Conservation (phyloP, 2,888 invertebrate genomes). For the Euzophera pinguis region DNA sequence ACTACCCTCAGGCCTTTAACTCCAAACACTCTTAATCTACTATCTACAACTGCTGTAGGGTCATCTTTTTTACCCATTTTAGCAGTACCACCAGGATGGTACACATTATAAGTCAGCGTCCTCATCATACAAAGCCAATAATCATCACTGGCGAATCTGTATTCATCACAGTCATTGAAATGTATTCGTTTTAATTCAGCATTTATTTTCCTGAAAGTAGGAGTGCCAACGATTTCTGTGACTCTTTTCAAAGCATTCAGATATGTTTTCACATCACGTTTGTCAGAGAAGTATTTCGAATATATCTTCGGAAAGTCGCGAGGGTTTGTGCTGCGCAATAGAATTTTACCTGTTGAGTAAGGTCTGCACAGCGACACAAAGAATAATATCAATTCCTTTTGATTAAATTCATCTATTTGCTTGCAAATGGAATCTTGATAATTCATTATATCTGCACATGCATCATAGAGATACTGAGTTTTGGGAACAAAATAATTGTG, state of each 20-base stretch:
- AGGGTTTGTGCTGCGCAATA: conserved; percentile 44
- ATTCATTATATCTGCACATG: conserved; percentile 50
- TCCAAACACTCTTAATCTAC: conserved; percentile 47
- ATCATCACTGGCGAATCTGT: conserved; percentile 47
- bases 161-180: conserved; percentile 51
- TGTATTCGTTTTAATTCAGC: conserved; percentile 56
- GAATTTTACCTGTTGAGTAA: conserved; percentile 54
- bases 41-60: conserved; percentile 51
- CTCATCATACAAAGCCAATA: conserved; percentile 71
- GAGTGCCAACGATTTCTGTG: conserved; percentile 51
- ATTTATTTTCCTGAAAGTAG: conserved; percentile 45
- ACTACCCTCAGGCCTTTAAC: conserved; percentile 52
- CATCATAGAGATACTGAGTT: conserved; percentile 50
- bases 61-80: conserved; percentile 59
- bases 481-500: conserved; percentile 66
- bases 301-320: conserved; percentile 59
- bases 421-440: conserved; percentile 56
- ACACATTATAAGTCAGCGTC: conserved; percentile 62
- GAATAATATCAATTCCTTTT: conserved; percentile 59
- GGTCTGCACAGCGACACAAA: conserved; percentile 63
- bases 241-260: conserved; percentile 51
- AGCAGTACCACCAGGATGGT: conserved; percentile 67
- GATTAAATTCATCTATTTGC: conserved; percentile 55
- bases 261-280: conserved; percentile 54
- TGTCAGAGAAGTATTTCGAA: conserved; percentile 60